Evolutionary conservation across 2,113 vertebrate species (phyloP), one percentile per base, ranked within the genome.

Genomic region (Eupsittula cactorum): DNA sequence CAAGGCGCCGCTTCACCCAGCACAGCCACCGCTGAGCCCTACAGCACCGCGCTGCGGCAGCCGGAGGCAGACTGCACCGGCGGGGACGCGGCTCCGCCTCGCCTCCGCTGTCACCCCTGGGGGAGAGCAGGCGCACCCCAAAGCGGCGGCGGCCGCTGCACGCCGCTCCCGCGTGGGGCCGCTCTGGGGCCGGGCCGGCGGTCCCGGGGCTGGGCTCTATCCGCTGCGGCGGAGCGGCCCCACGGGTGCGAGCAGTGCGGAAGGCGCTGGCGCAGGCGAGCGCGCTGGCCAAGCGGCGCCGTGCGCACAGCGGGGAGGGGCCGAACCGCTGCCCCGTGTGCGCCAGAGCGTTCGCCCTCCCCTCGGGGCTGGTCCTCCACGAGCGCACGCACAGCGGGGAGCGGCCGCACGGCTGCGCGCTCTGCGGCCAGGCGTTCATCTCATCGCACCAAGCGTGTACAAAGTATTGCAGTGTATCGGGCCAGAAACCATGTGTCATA

Each of bases 361-460:
- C 53, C 29, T 55, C 53, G 11, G 53, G 11, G 18, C 29, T 13
- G 53, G 19, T 6, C 5, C 18, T 20, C 8, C 53, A 57, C 31
- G 13, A 13, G 53, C 53, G 53, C 53, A 19, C 29, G 52, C 53
- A 12, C 11, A 12, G 16, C 52, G 16, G 10, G 28, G 28, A 55
- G 52, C 52, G 52, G 29, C 29, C 82, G 8, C 97, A 97, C 80
- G 94, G 78, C 62, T 98, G 98, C 82, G 84, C 46, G 8, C 64
- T 97, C 35, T 98, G 98, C 41, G 70, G 86, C 77, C 98, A 98
- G 91, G 98, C 97, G 83, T 98, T 98, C 93, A 96, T 98, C 82
- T 98, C 97, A 0, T 94, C 97, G 6, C 98, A 98, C 88, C 92
- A 44, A 44, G 42, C 17, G 17, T 18, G 3, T 49, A 49, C 16